Evolutionary conservation across 1,140 invertebrate genomes (phyloP).

Genomic region (Trachymyrmex cornetzi): DNA sequence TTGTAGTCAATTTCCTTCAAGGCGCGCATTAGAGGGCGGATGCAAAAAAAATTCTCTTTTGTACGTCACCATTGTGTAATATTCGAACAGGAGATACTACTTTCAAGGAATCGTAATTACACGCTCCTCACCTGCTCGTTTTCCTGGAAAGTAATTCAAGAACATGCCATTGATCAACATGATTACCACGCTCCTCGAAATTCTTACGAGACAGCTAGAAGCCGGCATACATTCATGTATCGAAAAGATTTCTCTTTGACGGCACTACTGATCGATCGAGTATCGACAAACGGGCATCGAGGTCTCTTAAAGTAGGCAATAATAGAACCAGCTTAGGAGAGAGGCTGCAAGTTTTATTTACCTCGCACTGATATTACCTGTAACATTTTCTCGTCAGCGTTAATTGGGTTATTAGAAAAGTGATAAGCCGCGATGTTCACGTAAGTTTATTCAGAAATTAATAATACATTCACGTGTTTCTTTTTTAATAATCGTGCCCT

Average conservation of each 20-base stretch:
- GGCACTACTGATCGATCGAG: constrained; percentile 5
- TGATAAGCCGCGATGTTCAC: neutral
- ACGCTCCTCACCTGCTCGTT: constrained; percentile 28
- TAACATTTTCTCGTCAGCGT: constrained; percentile 34
- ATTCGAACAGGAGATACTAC: neutral
- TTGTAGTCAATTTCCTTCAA: neutral
- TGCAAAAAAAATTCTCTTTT: constrained; percentile 24
- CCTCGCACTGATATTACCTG: neutral
- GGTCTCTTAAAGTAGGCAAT: neutral
- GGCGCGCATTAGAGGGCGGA: constrained; percentile 1
- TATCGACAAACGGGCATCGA: neutral
- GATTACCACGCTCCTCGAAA: constrained; percentile 13
- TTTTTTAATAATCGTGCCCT: neutral
- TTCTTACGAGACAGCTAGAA: neutral
- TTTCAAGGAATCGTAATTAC: constrained; percentile 67
- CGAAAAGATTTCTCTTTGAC: constrained; percentile 26
- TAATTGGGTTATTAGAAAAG: constrained; percentile 55
- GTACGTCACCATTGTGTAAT: constrained; percentile 50
- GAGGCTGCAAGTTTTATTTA: neutral
- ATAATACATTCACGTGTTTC: constrained; percentile 5
- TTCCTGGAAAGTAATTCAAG: constrained; percentile 43
- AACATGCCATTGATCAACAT: constrained; percentile 23
- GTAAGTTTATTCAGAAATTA: neutral
- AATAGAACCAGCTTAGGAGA: neutral
- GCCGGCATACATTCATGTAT: constrained; percentile 7